Evolutionary conservation across 2,888 invertebrate genomes (phyloP).

Genomic region (Chironomus riparius): DNA sequence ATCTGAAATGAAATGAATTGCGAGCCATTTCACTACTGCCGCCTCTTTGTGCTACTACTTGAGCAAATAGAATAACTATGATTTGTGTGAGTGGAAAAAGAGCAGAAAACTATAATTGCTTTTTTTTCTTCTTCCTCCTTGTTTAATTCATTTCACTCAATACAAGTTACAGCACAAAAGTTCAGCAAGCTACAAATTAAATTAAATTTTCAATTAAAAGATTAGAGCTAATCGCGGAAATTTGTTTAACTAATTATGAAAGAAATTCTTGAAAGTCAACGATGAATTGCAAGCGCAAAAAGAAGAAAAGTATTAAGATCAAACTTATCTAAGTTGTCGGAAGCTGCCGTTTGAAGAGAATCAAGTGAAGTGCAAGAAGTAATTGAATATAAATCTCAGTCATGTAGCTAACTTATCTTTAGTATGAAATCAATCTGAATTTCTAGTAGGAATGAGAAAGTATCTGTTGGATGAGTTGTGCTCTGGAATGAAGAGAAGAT

Average conservation of each 20-base stretch:
- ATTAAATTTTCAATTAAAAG: slow-evolving; percentile 12
- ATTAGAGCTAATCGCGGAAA: slow-evolving; percentile 21
- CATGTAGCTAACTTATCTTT: no score
- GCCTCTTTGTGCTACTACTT: background rate
- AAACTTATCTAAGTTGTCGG: background rate
- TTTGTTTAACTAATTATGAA: slow-evolving; percentile 17
- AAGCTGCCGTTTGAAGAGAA: background rate
- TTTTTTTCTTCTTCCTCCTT: background rate
- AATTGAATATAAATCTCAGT: no score
- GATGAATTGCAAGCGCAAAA: no score
- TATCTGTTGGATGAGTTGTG: no score
- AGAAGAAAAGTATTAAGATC: no score
- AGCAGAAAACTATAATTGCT: slow-evolving; percentile 20
- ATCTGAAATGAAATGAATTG: background rate
- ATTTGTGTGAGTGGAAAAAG: background rate
- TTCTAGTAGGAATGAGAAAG: no score
- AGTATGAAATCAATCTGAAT: no score
- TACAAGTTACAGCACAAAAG: background rate
- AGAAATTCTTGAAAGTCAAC: no score
- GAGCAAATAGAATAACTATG: background rate
- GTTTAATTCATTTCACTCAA: background rate
- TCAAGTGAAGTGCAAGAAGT: no score
- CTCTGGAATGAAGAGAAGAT: no score
- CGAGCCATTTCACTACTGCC: background rate
- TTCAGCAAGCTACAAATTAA: slow-evolving; percentile 7